Evolutionary conservation across 2,797 vertebrate genomes (phyloP).

Genomic region (Hypotaenidia philippensis): DNA sequence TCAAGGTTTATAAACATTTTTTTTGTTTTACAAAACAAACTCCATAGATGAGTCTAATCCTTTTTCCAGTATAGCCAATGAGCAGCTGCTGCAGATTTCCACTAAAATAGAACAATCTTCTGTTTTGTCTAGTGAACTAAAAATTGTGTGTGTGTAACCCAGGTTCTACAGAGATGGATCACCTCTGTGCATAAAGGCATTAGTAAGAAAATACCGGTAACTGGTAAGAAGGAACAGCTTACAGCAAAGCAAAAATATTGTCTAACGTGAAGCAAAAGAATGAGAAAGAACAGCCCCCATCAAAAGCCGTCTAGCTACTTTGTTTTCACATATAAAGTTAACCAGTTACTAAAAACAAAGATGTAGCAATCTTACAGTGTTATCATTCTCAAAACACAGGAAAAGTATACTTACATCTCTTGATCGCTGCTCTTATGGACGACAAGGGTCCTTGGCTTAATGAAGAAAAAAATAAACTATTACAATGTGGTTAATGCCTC

Average conservation of each 20-base stretch:
- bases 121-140: neutral
- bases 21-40: neutral
- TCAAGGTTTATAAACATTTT: neutral
- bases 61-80: neutral
- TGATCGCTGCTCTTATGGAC: slow-evolving; percentile 92
- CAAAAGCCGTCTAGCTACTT: slow-evolving; percentile 1
- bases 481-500: slow-evolving; percentile 35
- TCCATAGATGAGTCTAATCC: neutral
- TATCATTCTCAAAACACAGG: neutral
- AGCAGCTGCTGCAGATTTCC: neutral
- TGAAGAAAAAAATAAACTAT: slow-evolving; percentile 53
- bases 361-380: neutral
- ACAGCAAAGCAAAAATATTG: neutral
- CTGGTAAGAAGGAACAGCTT: neutral
- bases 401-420: slow-evolving; percentile 90
- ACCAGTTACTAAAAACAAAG: slow-evolving; percentile 24
- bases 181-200: neutral
- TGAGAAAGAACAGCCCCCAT: neutral
- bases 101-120: neutral
- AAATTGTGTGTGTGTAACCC: neutral
- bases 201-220: slow-evolving; percentile 18
- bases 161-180: neutral
- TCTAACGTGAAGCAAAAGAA: neutral
- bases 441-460: slow-evolving; percentile 91
- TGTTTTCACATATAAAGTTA: neutral